These are phyloP conservation scores for Andrena haemorrhoa DNA, from an alignment of 2,888 invertebrate genomes.

Conservation along the genomic window DNA sequence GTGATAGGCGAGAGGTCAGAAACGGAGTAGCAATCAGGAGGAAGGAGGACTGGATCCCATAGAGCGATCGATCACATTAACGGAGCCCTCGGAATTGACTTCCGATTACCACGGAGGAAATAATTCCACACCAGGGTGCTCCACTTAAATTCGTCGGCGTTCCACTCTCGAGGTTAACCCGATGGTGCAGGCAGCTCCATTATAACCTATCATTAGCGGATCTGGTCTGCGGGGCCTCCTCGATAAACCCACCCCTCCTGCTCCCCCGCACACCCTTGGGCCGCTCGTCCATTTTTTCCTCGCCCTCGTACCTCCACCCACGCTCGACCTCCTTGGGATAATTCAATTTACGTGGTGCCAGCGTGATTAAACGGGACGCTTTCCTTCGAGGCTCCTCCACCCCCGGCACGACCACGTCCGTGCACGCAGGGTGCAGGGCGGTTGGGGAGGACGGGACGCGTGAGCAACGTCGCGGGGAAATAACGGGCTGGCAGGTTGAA, in stretches of 20 bases:
- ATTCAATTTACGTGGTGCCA: constrained; percentile 67
- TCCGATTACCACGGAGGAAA: constrained; percentile 57
- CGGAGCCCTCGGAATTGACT: constrained; percentile 46
- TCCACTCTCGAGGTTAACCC: constrained; percentile 57
- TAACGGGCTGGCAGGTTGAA: constrained; percentile 65
- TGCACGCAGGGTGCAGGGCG: not conserved
- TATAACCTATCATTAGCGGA: constrained; percentile 70
- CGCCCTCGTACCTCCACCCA: constrained; percentile 18
- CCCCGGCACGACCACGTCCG: constrained; percentile 3
- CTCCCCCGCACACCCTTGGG: constrained; percentile 5
- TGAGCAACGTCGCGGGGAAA: constrained; percentile 47
- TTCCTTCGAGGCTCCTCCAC: constrained; percentile 45
- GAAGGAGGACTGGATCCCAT: constrained; percentile 21
- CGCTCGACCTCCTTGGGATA: constrained; percentile 42
- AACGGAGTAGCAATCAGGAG: not conserved
- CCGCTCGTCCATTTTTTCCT: constrained; percentile 36
- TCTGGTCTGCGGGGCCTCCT: constrained; percentile 48
- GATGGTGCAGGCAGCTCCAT: constrained; percentile 62
- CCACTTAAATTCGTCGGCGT: constrained; percentile 58
- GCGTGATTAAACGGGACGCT: constrained; percentile 69
- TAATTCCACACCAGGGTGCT: constrained; percentile 50
- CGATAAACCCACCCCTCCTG: constrained; percentile 40
- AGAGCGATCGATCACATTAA: constrained; percentile 48
- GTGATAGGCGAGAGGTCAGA: not conserved
- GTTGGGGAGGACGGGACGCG: constrained; percentile 20